Percentiles rank a stretch among this genome's conserved stretches.
Evolutionary conservation across 2,797 vertebrate species (phyloP).

Genomic region (Craterocephalus amniculus): DNA sequence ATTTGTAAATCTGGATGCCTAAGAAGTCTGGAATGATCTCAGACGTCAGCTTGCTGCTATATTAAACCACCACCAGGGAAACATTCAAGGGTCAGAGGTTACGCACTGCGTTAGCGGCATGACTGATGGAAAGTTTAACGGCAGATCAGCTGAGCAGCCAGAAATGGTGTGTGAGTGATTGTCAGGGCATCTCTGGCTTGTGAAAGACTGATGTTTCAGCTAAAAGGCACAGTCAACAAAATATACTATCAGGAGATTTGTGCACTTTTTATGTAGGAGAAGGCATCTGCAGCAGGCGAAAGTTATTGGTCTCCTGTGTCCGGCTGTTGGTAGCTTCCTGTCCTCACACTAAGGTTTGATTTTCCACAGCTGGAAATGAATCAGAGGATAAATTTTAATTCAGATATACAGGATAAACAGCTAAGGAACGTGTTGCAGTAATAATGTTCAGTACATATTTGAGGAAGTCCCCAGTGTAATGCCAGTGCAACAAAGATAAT

Average conservation of each 20-base stretch:
- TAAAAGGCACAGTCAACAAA: constrained; percentile 58
- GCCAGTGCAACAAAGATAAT: not conserved
- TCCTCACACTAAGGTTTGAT: constrained; percentile 89
- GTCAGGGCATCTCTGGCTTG: constrained; percentile 54
- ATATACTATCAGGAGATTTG: constrained; percentile 77
- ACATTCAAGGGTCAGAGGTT: constrained; percentile 60
- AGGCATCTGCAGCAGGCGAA: constrained; percentile 19
- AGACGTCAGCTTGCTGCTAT: constrained; percentile 16
- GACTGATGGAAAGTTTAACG: constrained; percentile 25
- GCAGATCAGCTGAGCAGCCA: constrained; percentile 33
- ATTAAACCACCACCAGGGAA: constrained; percentile 38
- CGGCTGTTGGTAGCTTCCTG: constrained; percentile 48
- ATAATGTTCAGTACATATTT: too few species aligned
- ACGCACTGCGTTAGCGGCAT: constrained; percentile 50
- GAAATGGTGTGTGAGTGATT: constrained; percentile 37
- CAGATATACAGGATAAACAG: not conserved
- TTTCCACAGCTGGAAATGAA: constrained; percentile 91
- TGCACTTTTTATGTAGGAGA: constrained; percentile 57
- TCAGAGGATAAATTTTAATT: constrained; percentile 5
- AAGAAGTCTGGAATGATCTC: constrained; percentile 23
- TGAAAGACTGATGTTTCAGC: constrained; percentile 29
- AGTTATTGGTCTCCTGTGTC: constrained; percentile 54
- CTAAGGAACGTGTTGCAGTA: not conserved
- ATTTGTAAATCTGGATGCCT: constrained; percentile 22
- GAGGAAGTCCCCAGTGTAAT: not conserved